Conservation (phyloP, 2,888 invertebrate species). For the Neuroscelio doddi region DNA sequence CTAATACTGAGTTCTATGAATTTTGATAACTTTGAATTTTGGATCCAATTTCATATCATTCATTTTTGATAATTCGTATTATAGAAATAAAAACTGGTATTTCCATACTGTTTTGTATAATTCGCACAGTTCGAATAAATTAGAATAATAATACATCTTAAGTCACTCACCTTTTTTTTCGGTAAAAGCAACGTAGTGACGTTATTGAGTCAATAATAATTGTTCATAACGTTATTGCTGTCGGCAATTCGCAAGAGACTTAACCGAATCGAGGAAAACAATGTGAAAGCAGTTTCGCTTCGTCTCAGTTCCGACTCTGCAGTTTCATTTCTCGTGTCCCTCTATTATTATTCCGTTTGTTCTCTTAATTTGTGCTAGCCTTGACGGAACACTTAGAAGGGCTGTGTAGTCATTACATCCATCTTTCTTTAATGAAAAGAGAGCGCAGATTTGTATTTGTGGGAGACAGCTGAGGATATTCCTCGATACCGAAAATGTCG, state of each 20-base stretch:
- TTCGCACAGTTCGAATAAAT: too few relatives aligned
- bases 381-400: slow-evolving; percentile 2
- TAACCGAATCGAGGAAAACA: not conserved
- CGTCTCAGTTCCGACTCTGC: too few relatives aligned
- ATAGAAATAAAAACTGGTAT: too few relatives aligned
- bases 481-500: slow-evolving; percentile 3
- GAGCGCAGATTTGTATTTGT: not conserved
- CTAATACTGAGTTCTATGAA: too few relatives aligned
- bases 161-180: too few relatives aligned
- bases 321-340: not conserved
- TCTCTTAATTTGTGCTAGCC: not conserved
- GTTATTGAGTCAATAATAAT: too few relatives aligned
- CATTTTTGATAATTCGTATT: too few relatives aligned
- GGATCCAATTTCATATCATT: too few relatives aligned
- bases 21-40: too few relatives aligned
- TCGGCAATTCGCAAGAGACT: not conserved
- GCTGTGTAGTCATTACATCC: slow-evolving; percentile 2
- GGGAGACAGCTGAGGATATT: not conserved
- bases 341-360: not conserved
- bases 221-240: not conserved
- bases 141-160: too few relatives aligned
- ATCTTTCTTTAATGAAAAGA: slow-evolving; percentile 6
- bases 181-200: too few relatives aligned
- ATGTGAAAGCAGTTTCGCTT: not conserved
- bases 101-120: too few relatives aligned